phyloP scores from a whole-genome alignment of 2,888 invertebrate species.

The Limulus polyphemus region DNA sequence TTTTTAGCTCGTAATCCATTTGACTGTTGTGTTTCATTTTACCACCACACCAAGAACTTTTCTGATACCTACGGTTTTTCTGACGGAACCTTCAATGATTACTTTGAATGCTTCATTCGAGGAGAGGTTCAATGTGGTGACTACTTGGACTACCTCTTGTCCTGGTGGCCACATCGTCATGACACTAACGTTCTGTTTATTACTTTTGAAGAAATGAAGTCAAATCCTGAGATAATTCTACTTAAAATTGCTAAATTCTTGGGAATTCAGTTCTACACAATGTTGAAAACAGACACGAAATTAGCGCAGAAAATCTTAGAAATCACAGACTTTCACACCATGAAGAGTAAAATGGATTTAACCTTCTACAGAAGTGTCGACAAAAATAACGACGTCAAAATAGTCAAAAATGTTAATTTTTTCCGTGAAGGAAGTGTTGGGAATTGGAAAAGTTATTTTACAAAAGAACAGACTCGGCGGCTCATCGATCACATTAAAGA shows the following conservation, averaged over 20 bases:
- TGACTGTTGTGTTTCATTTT: not conserved
- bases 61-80: not conserved
- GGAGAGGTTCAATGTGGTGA: not conserved
- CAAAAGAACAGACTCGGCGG: not conserved
- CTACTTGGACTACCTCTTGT: not conserved
- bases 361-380: not conserved
- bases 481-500: not conserved
- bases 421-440: not conserved
- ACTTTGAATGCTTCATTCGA: not conserved
- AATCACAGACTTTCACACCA: not conserved
- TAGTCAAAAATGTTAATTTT: not conserved
- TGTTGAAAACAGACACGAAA: not conserved
- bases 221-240: not conserved
- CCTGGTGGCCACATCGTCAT: too few relatives aligned
- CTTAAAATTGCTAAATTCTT: not conserved
- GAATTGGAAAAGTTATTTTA: not conserved
- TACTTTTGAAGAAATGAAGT: not conserved
- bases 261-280: not conserved
- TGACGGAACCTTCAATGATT: not conserved
- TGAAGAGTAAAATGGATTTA: not conserved
- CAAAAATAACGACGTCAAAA: not conserved
- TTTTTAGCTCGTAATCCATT: not conserved
- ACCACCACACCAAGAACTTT: not conserved
- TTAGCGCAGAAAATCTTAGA: not conserved
- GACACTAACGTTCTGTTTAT: not conserved